Base-by-base conservation (phyloP, 2,888 invertebrate species). In the Fragum whitleyi region DNA sequence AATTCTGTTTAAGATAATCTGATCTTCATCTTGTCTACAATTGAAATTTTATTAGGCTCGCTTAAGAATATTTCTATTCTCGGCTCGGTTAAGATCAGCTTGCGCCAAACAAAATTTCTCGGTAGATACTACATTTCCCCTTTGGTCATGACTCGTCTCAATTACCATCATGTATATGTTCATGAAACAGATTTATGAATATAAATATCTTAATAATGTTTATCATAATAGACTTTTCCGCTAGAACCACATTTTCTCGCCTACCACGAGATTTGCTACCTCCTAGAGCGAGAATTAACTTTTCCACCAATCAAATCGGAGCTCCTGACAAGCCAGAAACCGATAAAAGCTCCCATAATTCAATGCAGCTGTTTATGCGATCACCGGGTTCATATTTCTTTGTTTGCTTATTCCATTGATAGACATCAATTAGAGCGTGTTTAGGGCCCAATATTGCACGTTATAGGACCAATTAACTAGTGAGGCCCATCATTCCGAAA, bases 261-360 rank as follows among this genome's bases (percentile, higher is more conserved):
- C 55, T 23, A 32, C n/a, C 68, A 39, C 42, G 69, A 68, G 55
- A 39, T 36, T 69, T 29, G 21, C 42, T 75, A 75, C 75, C 75
- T 68, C 75, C 74, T 55, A 57, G 68, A 14, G 75, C 19, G 76
- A 59, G 68, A 59, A 75, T 77, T 77, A 71, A 62, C 74, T 36
- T 79, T 68, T 72, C 62, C 47, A 53, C 84, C 84, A 85, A 85
- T 85, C 79, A 79, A 47, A 81, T 68, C 32, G 71, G 42, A 77
- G 76, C 39, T 68, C 57, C 57, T 79, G 79, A 79, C 81, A 81
- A 69, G 72, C 59, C 76, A 69, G 77, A 61, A 77, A 71, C 74
- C 70, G 79, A 81, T 83, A 83, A 83, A 79, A 83, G 77, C 67
- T 71, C 82, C 84, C 79, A 85, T 85, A 85, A 85, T 85, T 85